phyloP scores from a whole-genome alignment of 2,113 vertebrate species.

The Boleophthalmus pectinirostris region DNA sequence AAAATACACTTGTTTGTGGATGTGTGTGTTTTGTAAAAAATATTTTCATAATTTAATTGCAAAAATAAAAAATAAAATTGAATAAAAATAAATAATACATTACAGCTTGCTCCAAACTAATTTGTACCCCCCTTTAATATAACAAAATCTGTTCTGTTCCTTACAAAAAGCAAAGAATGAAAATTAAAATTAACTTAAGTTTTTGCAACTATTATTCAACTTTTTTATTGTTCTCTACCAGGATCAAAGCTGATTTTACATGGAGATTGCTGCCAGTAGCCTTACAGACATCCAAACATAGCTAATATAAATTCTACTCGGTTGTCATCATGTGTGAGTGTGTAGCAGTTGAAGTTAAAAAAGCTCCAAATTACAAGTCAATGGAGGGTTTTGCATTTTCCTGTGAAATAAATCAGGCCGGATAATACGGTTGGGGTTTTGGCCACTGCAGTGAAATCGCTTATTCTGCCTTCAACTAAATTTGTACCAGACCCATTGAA shows the following conservation, averaged over 20 bases:
- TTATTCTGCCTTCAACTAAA: slow-evolving; percentile 55
- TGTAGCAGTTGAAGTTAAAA: slow-evolving; percentile 6
- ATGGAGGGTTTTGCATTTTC: slow-evolving; percentile 57
- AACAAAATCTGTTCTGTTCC: too few relatives aligned
- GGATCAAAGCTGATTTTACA: neutral
- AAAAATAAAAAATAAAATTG: too few relatives aligned
- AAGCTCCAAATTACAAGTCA: slow-evolving; percentile 43
- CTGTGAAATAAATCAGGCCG: slow-evolving; percentile 62
- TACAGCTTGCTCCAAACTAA: too few relatives aligned
- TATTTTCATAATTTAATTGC: too few relatives aligned
- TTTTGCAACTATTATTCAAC: neutral
- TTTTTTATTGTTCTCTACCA: neutral
- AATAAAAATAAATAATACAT: too few relatives aligned
- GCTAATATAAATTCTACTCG: slow-evolving; percentile 23
- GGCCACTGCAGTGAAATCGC: slow-evolving; percentile 50
- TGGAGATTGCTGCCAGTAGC: too few relatives aligned
- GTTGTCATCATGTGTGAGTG: slow-evolving; percentile 35
- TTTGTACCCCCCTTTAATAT: too few relatives aligned
- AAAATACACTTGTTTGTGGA: neutral
- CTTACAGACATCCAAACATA: slow-evolving; percentile 17
- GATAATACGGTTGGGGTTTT: slow-evolving; percentile 53
- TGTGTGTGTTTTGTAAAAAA: too few relatives aligned
- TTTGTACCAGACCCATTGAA: slow-evolving; percentile 56
- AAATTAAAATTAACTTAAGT: too few relatives aligned
- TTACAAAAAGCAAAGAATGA: too few relatives aligned